Percentiles rank a stretch among this genome's conserved stretches.
Conservation (phyloP, 1,140 invertebrate genomes). For the Lineus longissimus region DNA sequence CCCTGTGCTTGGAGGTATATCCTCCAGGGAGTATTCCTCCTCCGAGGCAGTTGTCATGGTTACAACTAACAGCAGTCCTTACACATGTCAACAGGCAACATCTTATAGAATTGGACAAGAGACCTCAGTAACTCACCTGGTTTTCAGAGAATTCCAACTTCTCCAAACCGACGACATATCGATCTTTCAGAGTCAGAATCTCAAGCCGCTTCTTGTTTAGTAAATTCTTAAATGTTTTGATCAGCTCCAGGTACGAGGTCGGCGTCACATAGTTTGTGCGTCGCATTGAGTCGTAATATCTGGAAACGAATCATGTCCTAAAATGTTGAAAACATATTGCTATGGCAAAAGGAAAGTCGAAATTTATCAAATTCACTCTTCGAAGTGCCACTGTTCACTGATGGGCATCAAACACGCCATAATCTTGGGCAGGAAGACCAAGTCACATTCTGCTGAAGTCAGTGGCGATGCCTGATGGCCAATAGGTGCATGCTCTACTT, state of each 20-base stretch:
- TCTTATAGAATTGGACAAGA: no score
- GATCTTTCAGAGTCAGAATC: conserved; percentile 72
- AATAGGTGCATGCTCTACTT: conserved; percentile 4
- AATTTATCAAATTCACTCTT: neutral
- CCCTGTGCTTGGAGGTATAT: no score
- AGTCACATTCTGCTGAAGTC: no score
- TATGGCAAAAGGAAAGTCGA: neutral
- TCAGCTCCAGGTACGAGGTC: conserved; percentile 53
- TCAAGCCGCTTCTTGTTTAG: conserved; percentile 57
- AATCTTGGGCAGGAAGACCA: no score
- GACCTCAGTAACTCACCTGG: no score
- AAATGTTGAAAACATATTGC: neutral
- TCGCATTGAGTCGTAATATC: conserved; percentile 48
- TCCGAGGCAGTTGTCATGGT: no score
- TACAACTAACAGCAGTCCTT: no score
- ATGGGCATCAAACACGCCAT: neutral
- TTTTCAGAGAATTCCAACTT: conserved; percentile 52
- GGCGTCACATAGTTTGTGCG: conserved; percentile 52
- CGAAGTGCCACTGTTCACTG: neutral
- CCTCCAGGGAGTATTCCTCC: no score
- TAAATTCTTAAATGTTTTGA: conserved; percentile 53
- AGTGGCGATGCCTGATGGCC: no score
- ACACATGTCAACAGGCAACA: no score
- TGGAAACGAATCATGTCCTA: conserved; percentile 23
- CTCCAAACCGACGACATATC: conserved; percentile 56